Percentiles rank a stretch among this genome's conserved stretches.
phyloP scores from a whole-genome alignment of 2,113 vertebrate species.

The Eupsittula cactorum region DNA sequence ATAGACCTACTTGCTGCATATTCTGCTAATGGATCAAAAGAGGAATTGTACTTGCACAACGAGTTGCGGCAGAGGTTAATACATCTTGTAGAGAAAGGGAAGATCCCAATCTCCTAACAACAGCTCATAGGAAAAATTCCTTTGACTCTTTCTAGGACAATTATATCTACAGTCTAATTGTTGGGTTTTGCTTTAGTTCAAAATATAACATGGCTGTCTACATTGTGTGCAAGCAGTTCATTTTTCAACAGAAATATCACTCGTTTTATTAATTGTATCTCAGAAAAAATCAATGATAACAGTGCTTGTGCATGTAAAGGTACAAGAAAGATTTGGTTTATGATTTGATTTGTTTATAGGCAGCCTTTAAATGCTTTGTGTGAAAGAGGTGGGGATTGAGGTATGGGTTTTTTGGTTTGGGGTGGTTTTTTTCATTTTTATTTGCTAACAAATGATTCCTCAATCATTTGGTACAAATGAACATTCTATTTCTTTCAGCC shows the following conservation, averaged over 20 bases:
- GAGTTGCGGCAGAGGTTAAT: slow-evolving; percentile 70
- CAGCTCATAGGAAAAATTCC: background rate
- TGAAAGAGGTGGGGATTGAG: background rate
- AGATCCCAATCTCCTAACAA: slow-evolving; percentile 73
- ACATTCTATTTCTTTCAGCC: background rate
- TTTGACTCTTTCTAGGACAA: slow-evolving; percentile 10
- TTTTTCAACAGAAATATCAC: background rate
- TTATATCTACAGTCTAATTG: slow-evolving; percentile 29
- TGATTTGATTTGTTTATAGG: background rate
- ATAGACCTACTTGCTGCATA: slow-evolving; percentile 78
- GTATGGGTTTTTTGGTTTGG: background rate
- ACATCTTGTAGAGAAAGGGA: slow-evolving; percentile 69
- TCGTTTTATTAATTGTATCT: background rate
- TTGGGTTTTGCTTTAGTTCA: slow-evolving; percentile 17
- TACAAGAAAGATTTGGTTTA: background rate
- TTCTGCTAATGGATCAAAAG: slow-evolving; percentile 81
- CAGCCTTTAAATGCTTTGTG: background rate
- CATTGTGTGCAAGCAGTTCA: background rate
- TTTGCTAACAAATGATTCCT: background rate
- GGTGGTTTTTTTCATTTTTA: background rate
- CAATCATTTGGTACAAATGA: background rate
- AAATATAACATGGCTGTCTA: background rate
- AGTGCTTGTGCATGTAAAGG: background rate
- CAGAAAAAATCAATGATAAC: background rate
- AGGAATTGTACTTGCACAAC: slow-evolving; percentile 74